Evolutionary conservation across 2,888 invertebrate genomes (phyloP).

Genomic region (Epirrita christyi): DNA sequence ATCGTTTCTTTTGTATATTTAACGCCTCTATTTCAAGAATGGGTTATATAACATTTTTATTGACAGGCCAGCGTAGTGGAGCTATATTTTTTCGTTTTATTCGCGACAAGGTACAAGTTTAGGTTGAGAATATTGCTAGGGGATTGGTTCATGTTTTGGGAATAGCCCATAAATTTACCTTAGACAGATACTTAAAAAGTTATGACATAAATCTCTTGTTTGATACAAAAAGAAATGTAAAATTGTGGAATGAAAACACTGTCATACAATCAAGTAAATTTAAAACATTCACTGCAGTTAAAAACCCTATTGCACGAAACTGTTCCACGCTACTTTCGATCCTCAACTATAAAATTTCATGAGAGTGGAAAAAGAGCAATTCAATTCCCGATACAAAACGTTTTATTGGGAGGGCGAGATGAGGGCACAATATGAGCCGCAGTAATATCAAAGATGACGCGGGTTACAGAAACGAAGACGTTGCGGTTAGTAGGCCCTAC

Average conservation of each 20-base stretch:
- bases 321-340: conserved; percentile 28
- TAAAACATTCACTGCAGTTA: conserved; percentile 6
- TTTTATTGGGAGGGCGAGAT: conserved; percentile 69
- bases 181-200: neutral
- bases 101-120: conserved; percentile 26
- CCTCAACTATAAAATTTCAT: conserved; percentile 44
- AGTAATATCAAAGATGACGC: conserved; percentile 63
- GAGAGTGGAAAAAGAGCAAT: conserved; percentile 53
- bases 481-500: conserved; percentile 47
- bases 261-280: neutral
- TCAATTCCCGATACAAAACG: conserved; percentile 77
- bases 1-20: conserved; percentile 80
- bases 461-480: conserved; percentile 56
- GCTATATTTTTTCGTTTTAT: conserved; percentile 37
- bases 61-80: conserved; percentile 35
- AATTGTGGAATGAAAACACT: too few species aligned
- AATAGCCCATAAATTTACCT: conserved; percentile 22
- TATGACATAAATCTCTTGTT: too few species aligned
- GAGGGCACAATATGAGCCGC: conserved; percentile 60
- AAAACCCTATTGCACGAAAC: conserved; percentile 26
- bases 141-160: conserved; percentile 21
- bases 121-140: conserved; percentile 24
- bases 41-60: conserved; percentile 50
- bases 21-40: conserved; percentile 61
- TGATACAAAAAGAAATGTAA: too few species aligned